Evolutionary conservation across 2,113 vertebrate genomes (phyloP).

Genomic region (Nicator chloris): DNA sequence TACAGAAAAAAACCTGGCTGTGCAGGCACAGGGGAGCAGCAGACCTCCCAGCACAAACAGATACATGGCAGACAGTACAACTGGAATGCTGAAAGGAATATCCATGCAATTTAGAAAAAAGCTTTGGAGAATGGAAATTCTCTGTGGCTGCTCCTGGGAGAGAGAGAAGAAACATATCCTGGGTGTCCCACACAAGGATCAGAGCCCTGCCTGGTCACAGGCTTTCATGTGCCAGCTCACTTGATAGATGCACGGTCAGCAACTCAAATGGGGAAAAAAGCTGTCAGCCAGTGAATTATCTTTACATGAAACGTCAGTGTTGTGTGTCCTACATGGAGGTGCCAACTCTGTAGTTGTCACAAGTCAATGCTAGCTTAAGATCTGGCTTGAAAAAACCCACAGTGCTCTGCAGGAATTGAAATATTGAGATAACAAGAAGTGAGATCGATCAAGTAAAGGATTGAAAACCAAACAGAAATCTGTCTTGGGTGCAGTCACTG

Average conservation of each 20-base stretch:
- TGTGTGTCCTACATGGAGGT: accelerated
- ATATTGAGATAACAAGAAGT: background rate
- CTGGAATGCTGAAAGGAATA: background rate
- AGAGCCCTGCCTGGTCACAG: background rate
- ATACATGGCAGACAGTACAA: background rate
- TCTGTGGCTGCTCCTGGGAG: background rate
- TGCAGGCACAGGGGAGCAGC: background rate
- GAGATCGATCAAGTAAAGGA: background rate
- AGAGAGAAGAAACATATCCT: background rate
- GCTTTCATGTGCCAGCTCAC: background rate
- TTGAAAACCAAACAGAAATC: background rate
- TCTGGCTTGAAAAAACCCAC: background rate
- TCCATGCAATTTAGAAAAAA: background rate
- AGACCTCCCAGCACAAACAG: background rate
- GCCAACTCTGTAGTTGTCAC: background rate
- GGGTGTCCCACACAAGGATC: accelerated
- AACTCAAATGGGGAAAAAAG: background rate
- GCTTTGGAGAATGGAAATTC: background rate
- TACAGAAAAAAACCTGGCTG: background rate
- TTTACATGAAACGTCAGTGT: background rate
- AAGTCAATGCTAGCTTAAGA: background rate
- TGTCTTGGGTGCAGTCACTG: accelerated
- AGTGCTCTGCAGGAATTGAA: background rate
- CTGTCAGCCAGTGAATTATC: accelerated
- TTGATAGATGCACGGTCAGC: background rate